Base-by-base conservation (phyloP, 2,113 vertebrate species). In the Clarias batrachus region DNA sequence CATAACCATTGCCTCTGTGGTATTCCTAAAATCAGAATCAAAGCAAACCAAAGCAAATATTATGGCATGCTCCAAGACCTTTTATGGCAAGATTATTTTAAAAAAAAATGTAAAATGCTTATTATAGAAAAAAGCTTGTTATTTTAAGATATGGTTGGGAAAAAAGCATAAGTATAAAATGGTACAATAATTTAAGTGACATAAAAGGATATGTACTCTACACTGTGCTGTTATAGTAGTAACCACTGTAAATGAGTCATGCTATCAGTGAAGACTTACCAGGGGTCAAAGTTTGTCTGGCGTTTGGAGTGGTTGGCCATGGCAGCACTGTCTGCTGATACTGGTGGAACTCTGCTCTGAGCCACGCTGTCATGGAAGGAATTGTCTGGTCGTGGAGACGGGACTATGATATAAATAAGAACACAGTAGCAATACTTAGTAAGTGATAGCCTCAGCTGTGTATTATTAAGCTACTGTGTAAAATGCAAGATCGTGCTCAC, bases 371-470 rank as follows among this genome's bases (percentile, higher is more conserved):
- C 98, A 90, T 97, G 95, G 92, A 98, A 99, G 60, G 97, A 96
- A 90, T 97, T 97, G 83, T 99, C 98, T 86, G 98, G 98, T 82
- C 98, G 95, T 0, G 98, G 98, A 89, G 97, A 99, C 83, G 98
- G 98, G 87, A 99, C 98, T 99, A 90, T 65, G 77, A 25, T 62
- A 86, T 21, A 83, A 25, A 59, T 89, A 80, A 65, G 60, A 63
- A 77, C 41, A 73, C 59, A 77, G 37, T 19, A 70, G 88, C 5
- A 65, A 66, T n/a, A 54, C 10, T 11, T 33, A 54, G 65, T 82
- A 52, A 68, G 33, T 17, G 11, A 7, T 12, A 21, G 23, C 9
- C 12, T 60, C 10, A 37, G 1, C 52, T 27, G 12, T 3, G n/a
- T 0, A 59, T 14, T 57, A 19, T 16, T 59, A 57, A 16, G 25